phyloP scores from a whole-genome alignment of 2,797 vertebrate species.

The Trematomus bernacchii region DNA sequence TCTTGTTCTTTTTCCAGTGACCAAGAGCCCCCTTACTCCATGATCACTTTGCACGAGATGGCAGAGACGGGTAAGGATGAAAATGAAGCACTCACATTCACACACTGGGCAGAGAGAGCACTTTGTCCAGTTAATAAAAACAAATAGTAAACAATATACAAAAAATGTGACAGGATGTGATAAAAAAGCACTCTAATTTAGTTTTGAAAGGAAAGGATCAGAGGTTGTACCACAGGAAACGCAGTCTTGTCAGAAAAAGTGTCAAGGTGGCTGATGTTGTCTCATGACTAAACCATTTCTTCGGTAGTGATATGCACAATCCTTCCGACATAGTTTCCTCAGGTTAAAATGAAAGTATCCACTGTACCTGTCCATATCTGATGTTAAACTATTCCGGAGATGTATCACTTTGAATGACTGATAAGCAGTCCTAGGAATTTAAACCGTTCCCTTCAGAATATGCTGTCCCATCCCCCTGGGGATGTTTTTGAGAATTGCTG shows the following conservation, averaged over 20 bases:
- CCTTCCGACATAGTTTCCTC: no score
- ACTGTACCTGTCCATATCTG: no score
- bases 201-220: neutral
- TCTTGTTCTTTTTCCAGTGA: conserved; percentile 90
- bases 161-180: neutral
- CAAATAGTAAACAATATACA: no score
- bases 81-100: neutral
- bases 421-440: conserved; percentile 21
- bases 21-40: conserved; percentile 99
- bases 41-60: conserved; percentile 99
- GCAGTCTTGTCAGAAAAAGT: neutral
- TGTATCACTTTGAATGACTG: neutral
- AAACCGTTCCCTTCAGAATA: conserved; percentile 3
- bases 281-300: neutral
- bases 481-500: conserved; percentile 38
- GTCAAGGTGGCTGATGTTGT: neutral
- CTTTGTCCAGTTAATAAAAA: neutral
- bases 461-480: conserved; percentile 12
- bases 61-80: conserved; percentile 95
- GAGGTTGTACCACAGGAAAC: neutral
- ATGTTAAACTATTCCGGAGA: no score
- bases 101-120: neutral
- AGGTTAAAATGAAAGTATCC: no score
- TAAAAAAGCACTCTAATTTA: neutral
- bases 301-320: neutral